Conservation (phyloP, 2,888 invertebrate species). For the Lottia gigantea region DNA sequence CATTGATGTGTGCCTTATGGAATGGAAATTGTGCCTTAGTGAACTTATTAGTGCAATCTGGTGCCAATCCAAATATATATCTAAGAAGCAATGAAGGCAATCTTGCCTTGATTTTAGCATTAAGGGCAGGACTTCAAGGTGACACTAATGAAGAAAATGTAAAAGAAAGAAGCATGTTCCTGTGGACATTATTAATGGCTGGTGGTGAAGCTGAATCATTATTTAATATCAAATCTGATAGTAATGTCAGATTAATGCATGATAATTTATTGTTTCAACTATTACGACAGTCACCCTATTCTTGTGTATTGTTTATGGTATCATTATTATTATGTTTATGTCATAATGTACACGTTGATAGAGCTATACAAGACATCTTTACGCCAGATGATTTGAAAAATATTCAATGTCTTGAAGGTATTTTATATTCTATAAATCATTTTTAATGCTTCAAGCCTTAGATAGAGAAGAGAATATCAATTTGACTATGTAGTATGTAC, state of each 20-base stretch:
- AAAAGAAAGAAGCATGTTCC: constrained; percentile 25
- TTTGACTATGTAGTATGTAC: too few species aligned
- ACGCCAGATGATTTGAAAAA: constrained; percentile 24
- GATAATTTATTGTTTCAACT: constrained; percentile 15
- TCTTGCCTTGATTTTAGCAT: constrained; percentile 42
- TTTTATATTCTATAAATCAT: background rate
- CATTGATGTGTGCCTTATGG: constrained; percentile 48
- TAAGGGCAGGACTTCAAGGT: constrained; percentile 34
- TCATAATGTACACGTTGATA: constrained; percentile 28
- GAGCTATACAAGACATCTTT: constrained; percentile 27
- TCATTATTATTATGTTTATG: constrained; percentile 31
- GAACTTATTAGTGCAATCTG: constrained; percentile 43
- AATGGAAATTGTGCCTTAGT: constrained; percentile 34
- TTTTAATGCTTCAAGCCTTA: too few species aligned
- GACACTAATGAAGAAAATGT: constrained; percentile 7
- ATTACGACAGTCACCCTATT: constrained; percentile 22
- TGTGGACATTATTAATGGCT: constrained; percentile 37
- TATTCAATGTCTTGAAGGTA: constrained; percentile 30
- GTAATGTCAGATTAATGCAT: constrained; percentile 19
- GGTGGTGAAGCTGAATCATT: constrained; percentile 38
- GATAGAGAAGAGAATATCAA: too few species aligned
- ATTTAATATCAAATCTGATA: constrained; percentile 17
- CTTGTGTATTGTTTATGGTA: constrained; percentile 27
- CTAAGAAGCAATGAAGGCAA: constrained; percentile 45
- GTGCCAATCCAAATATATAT: constrained; percentile 48